Percentiles rank a stretch among this genome's conserved stretches.
phyloP scores from a whole-genome alignment of 1,140 invertebrate species.

The Drosophila equinoxialis region DNA sequence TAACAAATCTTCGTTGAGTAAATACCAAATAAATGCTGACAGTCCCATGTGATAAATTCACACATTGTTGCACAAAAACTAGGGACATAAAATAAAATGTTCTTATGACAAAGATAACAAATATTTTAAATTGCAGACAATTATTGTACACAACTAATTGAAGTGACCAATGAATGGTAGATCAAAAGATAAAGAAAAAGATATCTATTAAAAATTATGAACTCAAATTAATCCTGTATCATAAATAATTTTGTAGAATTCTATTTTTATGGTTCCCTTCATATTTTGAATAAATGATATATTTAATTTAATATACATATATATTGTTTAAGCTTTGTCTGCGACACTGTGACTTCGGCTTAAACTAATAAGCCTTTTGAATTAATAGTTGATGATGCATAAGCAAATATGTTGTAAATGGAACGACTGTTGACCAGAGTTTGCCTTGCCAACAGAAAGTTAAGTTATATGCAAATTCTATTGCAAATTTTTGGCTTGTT shows the following conservation, averaged over 20 bases:
- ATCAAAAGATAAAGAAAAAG: no score
- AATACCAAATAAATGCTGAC: conserved; percentile 8
- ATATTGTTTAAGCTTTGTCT: not conserved
- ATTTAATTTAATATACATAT: no score
- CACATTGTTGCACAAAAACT: not conserved
- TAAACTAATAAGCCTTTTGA: not conserved
- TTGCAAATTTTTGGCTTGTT: not conserved
- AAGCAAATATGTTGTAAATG: conserved; percentile 6
- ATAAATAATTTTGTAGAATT: no score
- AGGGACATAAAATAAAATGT: not conserved
- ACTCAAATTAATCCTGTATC: no score
- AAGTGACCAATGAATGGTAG: no score
- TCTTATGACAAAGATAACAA: not conserved
- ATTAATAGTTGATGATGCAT: conserved; percentile 1
- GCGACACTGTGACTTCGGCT: not conserved
- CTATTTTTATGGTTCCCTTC: no score
- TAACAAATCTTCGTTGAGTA: conserved; percentile 14
- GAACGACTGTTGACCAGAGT: conserved; percentile 3
- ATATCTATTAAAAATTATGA: no score
- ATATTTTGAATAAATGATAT: no score
- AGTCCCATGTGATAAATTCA: not conserved
- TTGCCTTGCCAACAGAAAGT: not conserved
- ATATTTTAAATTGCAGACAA: not conserved
- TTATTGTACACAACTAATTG: not conserved
- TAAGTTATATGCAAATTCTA: conserved; percentile 26